Conservation (phyloP, 1,140 invertebrate genomes). For the Melitaea cinxia region DNA sequence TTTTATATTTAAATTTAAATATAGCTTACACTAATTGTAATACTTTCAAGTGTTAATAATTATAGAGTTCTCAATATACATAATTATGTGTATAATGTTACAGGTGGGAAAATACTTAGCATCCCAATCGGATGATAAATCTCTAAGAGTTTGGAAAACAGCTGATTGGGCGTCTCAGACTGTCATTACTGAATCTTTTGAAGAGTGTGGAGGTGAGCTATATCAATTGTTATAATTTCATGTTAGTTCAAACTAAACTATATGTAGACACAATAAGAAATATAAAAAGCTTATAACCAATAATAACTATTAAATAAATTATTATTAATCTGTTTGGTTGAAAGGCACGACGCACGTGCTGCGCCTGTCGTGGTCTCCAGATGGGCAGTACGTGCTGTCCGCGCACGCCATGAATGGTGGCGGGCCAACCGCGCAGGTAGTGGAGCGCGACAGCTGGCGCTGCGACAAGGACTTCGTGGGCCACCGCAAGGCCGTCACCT, state of each 20-base stretch:
- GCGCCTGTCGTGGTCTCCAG: constrained; percentile 97
- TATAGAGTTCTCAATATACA: no score
- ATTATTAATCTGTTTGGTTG: not conserved
- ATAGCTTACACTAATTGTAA: no score
- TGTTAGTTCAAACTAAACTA: no score
- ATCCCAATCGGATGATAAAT: constrained; percentile 98
- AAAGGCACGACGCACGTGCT: constrained; percentile 95
- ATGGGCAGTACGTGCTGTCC: constrained; percentile 97
- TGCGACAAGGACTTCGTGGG: constrained; percentile 98
- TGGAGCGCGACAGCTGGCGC: constrained; percentile 95
- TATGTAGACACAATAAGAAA: no score
- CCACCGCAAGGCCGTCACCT: constrained; percentile 97
- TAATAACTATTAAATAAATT: no score
- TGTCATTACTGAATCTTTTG: constrained; percentile 94
- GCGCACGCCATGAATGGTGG: constrained; percentile 99
- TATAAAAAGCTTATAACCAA: no score
- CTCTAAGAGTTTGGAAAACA: constrained; percentile 96
- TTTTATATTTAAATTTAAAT: no score
- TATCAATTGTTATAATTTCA: no score
- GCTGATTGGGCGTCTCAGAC: constrained; percentile 95
- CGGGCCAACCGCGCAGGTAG: constrained; percentile 96
- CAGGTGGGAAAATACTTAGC: constrained; percentile 96
- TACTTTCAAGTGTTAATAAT: no score
- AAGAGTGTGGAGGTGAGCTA: constrained; percentile 89
- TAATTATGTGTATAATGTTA: not conserved